Percentiles rank a stretch among this genome's conserved stretches.
phyloP scores from a whole-genome alignment of 1,140 invertebrate genomes.

The Drosophila lini region DNA sequence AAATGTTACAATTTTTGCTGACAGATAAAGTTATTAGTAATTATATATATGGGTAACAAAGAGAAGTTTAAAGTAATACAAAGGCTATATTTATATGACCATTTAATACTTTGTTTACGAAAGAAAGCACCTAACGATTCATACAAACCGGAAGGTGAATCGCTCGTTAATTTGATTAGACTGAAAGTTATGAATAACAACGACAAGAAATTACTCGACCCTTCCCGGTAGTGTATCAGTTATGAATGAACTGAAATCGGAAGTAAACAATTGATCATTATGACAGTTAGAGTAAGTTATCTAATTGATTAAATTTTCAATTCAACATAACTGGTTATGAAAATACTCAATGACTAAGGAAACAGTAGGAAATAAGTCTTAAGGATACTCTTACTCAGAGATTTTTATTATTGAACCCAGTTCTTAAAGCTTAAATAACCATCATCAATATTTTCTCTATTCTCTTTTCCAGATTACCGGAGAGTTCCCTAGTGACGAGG shows the following conservation, averaged over 20 bases:
- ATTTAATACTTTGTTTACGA: neutral
- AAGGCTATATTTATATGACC: too few relatives aligned
- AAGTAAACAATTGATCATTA: conserved; percentile 44
- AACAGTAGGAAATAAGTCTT: neutral
- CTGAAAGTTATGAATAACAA: conserved; percentile 26
- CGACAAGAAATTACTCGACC: conserved; percentile 1
- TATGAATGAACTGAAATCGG: conserved; percentile 30
- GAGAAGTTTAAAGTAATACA: too few relatives aligned
- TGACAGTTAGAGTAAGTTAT: conserved; percentile 11
- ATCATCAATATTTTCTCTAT: too few relatives aligned
- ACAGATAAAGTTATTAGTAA: too few relatives aligned
- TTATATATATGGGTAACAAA: too few relatives aligned
- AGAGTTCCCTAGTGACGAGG: conserved; percentile 9
- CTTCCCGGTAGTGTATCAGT: conserved; percentile 15
- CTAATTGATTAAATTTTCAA: conserved; percentile 17
- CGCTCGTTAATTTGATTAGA: conserved; percentile 44
- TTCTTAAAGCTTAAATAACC: neutral
- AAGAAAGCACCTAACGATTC: neutral
- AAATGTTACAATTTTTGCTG: too few relatives aligned
- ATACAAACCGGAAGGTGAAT: conserved; percentile 26
- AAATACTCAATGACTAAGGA: neutral
- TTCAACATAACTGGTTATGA: conserved; percentile 3
- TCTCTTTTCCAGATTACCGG: conserved; percentile 1
- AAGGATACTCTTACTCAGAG: neutral
- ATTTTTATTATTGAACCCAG: neutral